Conservation (phyloP, 2,888 invertebrate genomes). For the Polymixis lichenea region DNA sequence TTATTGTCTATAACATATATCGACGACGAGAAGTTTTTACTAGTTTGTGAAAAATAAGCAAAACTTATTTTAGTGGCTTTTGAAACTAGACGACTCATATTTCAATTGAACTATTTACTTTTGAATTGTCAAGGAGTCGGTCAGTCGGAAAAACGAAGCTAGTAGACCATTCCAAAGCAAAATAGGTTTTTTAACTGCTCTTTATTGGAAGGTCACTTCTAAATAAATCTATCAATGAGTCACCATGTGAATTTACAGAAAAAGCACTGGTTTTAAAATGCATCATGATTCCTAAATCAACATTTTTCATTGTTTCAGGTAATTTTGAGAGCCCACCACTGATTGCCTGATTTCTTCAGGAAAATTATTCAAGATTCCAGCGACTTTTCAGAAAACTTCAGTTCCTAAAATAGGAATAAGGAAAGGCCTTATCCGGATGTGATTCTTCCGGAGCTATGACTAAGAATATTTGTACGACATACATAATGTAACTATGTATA, state of each 20-base stretch:
- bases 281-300: not conserved
- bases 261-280: not conserved
- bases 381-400: not conserved
- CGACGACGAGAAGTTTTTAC: too few species aligned
- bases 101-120: not conserved
- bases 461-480: not conserved
- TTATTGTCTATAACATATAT: too few species aligned
- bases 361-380: not conserved
- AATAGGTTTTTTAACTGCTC: not conserved
- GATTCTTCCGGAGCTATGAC: too few species aligned
- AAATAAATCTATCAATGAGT: not conserved
- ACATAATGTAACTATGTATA: not conserved
- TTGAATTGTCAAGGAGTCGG: not conserved
- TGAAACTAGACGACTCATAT: too few species aligned
- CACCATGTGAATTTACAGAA: not conserved
- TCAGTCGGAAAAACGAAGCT: not conserved
- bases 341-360: not conserved
- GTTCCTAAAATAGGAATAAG: not conserved
- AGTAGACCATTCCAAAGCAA: not conserved
- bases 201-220: not conserved
- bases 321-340: slow-evolving; percentile 26
- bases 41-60: too few species aligned
- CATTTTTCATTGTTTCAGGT: slow-evolving; percentile 60
- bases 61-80: too few species aligned
- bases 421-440: not conserved